Percentiles rank a stretch among this genome's conserved stretches.
phyloP scores from a whole-genome alignment of 2,888 invertebrate genomes.

The Autographa gamma region DNA sequence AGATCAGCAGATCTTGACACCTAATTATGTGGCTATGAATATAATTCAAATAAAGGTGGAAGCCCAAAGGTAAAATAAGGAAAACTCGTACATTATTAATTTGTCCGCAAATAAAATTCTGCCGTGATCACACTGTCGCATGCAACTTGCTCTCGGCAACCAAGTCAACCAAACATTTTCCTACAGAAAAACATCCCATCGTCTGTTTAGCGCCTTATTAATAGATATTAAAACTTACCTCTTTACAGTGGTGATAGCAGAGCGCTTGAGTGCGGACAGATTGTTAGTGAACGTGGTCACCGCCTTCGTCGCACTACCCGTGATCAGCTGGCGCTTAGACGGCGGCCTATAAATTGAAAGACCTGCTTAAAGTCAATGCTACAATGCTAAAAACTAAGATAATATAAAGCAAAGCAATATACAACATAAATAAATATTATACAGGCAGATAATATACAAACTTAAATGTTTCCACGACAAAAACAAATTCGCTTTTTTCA shows the following conservation, averaged over 20 bases:
- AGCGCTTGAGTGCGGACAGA: slow-evolving; percentile 79
- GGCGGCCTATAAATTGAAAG: slow-evolving; percentile 71
- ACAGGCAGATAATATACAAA: too few species aligned
- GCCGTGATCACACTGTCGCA: too few species aligned
- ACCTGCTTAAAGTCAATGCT: slow-evolving; percentile 66
- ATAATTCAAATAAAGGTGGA: too few species aligned
- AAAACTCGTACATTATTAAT: too few species aligned
- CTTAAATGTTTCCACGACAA: too few species aligned
- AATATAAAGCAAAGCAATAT: slow-evolving; percentile 3
- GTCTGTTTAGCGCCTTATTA: neutral
- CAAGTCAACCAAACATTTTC: neutral
- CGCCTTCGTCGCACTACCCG: slow-evolving; percentile 81
- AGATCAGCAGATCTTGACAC: neutral
- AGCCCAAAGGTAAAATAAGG: too few species aligned
- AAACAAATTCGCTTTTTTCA: too few species aligned
- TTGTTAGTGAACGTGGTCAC: slow-evolving; percentile 72
- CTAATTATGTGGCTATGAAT: too few species aligned
- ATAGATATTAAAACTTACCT: slow-evolving; percentile 67
- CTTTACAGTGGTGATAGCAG: slow-evolving; percentile 82
- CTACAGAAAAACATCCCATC: neutral
- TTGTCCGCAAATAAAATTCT: too few species aligned
- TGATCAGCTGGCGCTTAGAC: slow-evolving; percentile 79
- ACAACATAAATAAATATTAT: neutral
- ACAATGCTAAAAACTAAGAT: slow-evolving; percentile 34
- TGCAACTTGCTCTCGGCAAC: too few species aligned